phyloP scores from a whole-genome alignment of 2,888 invertebrate species.

The Cataglyphis livida region DNA sequence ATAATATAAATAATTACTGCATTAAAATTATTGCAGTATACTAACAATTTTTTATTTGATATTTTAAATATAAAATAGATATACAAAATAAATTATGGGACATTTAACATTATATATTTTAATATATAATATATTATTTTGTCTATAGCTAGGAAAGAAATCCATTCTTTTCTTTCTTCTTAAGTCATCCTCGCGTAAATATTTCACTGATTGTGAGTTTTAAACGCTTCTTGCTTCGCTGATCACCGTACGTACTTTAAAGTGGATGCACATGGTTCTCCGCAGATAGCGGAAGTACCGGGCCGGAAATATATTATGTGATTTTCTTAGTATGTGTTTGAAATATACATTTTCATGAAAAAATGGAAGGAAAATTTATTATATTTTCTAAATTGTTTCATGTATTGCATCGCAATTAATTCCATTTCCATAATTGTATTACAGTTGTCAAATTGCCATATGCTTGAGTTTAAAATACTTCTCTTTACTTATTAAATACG shows the following conservation, averaged over 20 bases:
- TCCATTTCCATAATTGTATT: not conserved
- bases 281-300: constrained; percentile 65
- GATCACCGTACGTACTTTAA: constrained; percentile 55
- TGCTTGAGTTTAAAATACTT: constrained; percentile 4
- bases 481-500: not conserved
- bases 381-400: constrained; percentile 11
- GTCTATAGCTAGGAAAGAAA: not conserved
- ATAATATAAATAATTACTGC: not conserved
- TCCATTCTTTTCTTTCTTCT: not conserved
- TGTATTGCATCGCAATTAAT: constrained; percentile 27
- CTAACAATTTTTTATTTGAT: not conserved
- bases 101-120: not conserved
- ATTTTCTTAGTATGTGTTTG: constrained; percentile 63
- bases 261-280: constrained; percentile 66
- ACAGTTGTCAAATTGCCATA: not conserved
- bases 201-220: constrained; percentile 34
- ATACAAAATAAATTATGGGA: not conserved
- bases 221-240: constrained; percentile 62
- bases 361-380: not conserved
- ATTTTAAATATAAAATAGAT: not conserved
- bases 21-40: not conserved
- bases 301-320: constrained; percentile 72
- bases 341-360: constrained; percentile 18
- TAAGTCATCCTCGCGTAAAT: not conserved
- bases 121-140: not conserved